These are phyloP conservation scores for Chrysomallon squamiferum DNA, from an alignment of 1,140 invertebrate species.

Conservation along the genomic window DNA sequence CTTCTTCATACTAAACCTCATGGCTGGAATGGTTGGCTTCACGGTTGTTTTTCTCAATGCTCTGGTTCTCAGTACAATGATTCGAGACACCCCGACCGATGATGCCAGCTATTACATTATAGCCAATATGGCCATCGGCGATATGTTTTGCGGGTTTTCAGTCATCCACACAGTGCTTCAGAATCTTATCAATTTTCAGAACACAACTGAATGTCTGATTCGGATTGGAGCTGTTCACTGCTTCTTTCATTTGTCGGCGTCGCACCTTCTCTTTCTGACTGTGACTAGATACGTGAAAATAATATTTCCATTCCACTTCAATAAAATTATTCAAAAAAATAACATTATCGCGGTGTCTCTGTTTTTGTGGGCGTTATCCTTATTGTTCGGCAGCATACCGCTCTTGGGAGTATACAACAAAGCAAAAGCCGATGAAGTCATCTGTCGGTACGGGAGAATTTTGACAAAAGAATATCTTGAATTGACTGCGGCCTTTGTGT, in stretches of 20 bases:
- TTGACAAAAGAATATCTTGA: neutral
- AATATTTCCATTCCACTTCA: conserved; percentile 16
- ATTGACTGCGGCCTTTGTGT: neutral
- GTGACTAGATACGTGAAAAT: conserved; percentile 23
- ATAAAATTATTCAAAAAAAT: neutral
- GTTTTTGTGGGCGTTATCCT: neutral
- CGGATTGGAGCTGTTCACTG: conserved; percentile 3
- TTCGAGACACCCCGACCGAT: no score
- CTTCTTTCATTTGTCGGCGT: conserved; percentile 5
- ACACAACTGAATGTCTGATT: conserved; percentile 17
- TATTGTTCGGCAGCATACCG: neutral
- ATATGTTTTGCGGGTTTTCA: neutral
- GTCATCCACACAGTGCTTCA: conserved; percentile 1
- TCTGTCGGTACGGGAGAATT: neutral
- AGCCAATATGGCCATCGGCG: conserved; percentile 4
- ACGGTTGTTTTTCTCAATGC: no score
- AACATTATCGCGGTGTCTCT: neutral
- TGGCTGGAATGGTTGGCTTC: no score
- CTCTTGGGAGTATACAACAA: neutral
- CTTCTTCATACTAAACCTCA: no score
- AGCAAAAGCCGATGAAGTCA: neutral
- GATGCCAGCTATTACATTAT: no score
- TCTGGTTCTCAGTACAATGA: no score
- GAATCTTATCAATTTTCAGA: conserved; percentile 15
- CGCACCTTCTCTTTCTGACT: conserved; percentile 17